Base-by-base conservation (phyloP, 2,888 invertebrate species). In the Baccha elongata region DNA sequence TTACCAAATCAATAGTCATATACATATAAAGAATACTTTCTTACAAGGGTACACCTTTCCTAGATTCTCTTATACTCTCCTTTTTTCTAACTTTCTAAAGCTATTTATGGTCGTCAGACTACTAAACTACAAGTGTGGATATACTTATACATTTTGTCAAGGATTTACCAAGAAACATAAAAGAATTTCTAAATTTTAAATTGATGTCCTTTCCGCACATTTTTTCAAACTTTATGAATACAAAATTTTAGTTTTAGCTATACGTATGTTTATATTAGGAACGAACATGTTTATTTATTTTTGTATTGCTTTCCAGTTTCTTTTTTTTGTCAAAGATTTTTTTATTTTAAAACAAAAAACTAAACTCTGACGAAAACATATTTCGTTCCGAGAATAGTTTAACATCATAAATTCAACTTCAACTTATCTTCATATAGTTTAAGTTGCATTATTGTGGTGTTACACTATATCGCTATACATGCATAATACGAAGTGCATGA, bases 221-320 rank as follows among this genome's bases (percentile, higher is more conserved):
- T 71, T 50, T 71, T 13, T 1, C 29, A 60, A 71, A 71, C 50
- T 76, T 69, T 69, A 62, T 76, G 69, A 76, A 76, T 76, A 69
- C 62, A 76, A 69, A 62, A 52, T 48, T 46, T 46, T 46, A 44
- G n/a, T n/a, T n/a, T n/a, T n/a, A n/a, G n/a, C n/a, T n/a, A n/a
- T n/a, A n/a, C n/a, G n/a, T 52, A 15, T 35, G 6, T 23, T 26
- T 26, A 35, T 40, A 7, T n/a, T n/a, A n/a, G n/a, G n/a, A n/a
- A n/a, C n/a, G n/a, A n/a, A n/a, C n/a, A n/a, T n/a, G 8, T 23
- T 15, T 37, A 15, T 19, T 60, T 62, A 8, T 35, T 46, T 46
- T 23, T n/a, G 8, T 10, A 3, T n/a, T 5, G n/a, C 15, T 23
- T 58, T 37, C 23, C 23, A 7, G 19, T 19, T 13, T 55, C 0